Evolutionary conservation across 2,888 invertebrate genomes (phyloP).

Genomic region (Venusia cambrica): DNA sequence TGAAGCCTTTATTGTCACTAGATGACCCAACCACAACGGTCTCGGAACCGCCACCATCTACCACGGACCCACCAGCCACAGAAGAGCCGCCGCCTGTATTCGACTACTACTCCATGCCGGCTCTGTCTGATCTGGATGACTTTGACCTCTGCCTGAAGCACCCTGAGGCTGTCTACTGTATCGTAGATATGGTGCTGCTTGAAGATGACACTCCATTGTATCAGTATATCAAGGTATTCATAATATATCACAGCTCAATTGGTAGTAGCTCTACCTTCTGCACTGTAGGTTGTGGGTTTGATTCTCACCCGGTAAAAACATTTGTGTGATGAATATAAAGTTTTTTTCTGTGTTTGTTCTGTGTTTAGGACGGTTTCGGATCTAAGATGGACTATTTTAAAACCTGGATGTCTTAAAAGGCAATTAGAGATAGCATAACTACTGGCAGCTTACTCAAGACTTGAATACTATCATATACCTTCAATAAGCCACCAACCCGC

Average conservation of each 20-base stretch:
- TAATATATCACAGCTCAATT: slow-evolving; percentile 1
- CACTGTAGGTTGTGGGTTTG: no score
- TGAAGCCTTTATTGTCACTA: neutral
- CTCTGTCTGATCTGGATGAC: slow-evolving; percentile 67
- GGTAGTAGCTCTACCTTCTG: slow-evolving; percentile 2
- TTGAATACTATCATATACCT: no score
- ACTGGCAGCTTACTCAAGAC: no score
- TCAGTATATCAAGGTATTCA: slow-evolving; percentile 63
- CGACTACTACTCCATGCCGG: slow-evolving; percentile 72
- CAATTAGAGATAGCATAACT: no score
- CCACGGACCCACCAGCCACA: slow-evolving; percentile 28
- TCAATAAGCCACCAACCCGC: no score
- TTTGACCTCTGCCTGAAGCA: slow-evolving; percentile 62
- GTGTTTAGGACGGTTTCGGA: no score
- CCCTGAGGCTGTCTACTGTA: slow-evolving; percentile 68
- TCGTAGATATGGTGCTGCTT: slow-evolving; percentile 61
- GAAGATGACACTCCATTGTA: slow-evolving; percentile 69
- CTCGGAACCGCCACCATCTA: slow-evolving; percentile 11
- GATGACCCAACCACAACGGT: slow-evolving; percentile 13
- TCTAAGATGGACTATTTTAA: no score
- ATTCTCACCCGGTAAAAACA: no score
- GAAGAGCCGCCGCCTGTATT: slow-evolving; percentile 27
- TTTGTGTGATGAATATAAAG: no score
- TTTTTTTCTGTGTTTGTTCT: no score
- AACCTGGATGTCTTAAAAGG: no score